phyloP scores from a whole-genome alignment of 1,140 invertebrate genomes.

The Drosophila bipectinata region DNA sequence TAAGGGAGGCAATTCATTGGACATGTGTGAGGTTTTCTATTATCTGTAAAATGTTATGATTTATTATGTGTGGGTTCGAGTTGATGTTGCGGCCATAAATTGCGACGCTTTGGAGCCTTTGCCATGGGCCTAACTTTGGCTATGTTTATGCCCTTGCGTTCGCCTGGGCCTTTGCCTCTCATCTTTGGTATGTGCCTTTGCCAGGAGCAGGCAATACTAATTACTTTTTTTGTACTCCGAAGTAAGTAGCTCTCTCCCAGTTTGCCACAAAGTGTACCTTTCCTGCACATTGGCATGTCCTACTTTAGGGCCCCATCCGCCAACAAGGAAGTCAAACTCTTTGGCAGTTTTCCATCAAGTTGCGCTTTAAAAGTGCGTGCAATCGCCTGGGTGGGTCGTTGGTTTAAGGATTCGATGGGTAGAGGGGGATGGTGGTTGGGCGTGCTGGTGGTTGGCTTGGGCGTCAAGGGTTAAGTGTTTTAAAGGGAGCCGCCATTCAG shows the following conservation, averaged over 20 bases:
- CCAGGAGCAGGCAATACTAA: background rate
- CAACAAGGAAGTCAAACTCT: constrained; percentile 45
- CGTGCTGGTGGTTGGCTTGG: background rate
- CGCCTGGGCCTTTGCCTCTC: too few species aligned
- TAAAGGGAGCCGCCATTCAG: constrained; percentile 58
- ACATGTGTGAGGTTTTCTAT: too few species aligned
- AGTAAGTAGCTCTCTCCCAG: background rate
- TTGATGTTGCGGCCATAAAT: too few species aligned
- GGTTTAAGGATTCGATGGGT: background rate
- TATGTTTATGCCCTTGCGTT: too few species aligned
- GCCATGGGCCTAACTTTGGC: too few species aligned
- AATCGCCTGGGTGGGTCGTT: background rate
- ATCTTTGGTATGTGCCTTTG: too few species aligned
- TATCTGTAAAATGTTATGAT: too few species aligned
- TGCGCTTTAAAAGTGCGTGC: constrained; percentile 72
- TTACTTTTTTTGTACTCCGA: background rate
- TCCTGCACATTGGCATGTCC: constrained; percentile 17
- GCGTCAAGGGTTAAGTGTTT: constrained; percentile 75
- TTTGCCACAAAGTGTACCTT: background rate
- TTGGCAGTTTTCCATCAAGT: constrained; percentile 72
- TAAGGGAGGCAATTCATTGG: too few species aligned
- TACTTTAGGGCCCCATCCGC: constrained; percentile 9
- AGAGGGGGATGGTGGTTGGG: background rate
- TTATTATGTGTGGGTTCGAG: too few species aligned
- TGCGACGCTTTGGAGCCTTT: too few species aligned